Percentiles rank a stretch among this genome's conserved stretches.
These are phyloP conservation scores for Apis florea DNA, from an alignment of 1,140 invertebrate genomes.

Conservation along the genomic window DNA sequence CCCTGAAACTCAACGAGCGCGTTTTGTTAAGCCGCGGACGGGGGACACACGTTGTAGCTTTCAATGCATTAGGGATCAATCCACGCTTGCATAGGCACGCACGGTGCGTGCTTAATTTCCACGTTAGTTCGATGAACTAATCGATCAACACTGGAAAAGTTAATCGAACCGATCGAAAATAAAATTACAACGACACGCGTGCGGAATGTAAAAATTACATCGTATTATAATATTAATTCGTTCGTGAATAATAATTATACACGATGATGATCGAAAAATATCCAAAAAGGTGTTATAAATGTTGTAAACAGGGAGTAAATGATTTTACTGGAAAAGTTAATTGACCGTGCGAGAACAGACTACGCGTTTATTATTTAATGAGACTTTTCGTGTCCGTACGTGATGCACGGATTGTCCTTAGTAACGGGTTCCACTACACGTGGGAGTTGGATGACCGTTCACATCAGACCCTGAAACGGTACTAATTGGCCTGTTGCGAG, in stretches of 20 bases:
- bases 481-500: conserved; percentile 71
- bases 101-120: conserved; percentile 40
- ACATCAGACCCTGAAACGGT: conserved; percentile 67
- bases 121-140: not conserved
- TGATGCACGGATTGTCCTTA: conserved; percentile 51
- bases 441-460: conserved; percentile 69
- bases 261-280: no score
- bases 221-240: no score
- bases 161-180: not conserved
- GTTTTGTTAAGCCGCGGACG: conserved; percentile 40
- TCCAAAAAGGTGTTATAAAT: no score
- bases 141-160: conserved; percentile 4
- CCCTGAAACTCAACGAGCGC: conserved; percentile 22
- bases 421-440: conserved; percentile 60
- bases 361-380: conserved; percentile 45
- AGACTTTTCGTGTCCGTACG: conserved; percentile 47
- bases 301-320: not conserved
- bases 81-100: conserved; percentile 36
- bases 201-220: no score
- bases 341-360: not conserved
- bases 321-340: not conserved
- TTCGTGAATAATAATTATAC: no score
- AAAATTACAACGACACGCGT: no score
- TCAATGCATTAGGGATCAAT: conserved; percentile 46
- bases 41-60: conserved; percentile 50